phyloP scores from a whole-genome alignment of 1,140 invertebrate species.

The Pseudoatta argentina region DNA sequence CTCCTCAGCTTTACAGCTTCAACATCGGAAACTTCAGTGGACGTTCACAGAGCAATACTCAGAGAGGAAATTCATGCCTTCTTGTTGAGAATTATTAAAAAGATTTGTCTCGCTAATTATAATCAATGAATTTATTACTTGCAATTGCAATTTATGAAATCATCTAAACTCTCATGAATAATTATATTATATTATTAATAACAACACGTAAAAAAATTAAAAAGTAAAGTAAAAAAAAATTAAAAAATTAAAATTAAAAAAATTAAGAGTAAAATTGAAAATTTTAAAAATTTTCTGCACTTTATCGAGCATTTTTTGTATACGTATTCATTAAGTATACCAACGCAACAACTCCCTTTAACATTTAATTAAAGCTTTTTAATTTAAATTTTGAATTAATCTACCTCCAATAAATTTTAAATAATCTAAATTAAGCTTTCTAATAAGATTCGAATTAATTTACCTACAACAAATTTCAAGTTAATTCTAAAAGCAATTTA shows the following conservation, averaged over 20 bases:
- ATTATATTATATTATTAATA: not conserved
- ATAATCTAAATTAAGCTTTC: not conserved
- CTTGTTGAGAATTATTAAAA: slow-evolving; percentile 18
- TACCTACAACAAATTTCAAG: not conserved
- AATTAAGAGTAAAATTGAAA: too few species aligned
- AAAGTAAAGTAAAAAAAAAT: not conserved
- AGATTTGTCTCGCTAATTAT: not conserved
- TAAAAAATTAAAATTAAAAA: not conserved
- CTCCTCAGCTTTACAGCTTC: not conserved
- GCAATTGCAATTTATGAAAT: not conserved
- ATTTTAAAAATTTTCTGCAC: not conserved
- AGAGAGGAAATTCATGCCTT: not conserved
- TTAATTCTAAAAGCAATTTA: not conserved
- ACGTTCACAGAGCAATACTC: not conserved
- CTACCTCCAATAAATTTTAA: not conserved
- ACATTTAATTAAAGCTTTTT: not conserved
- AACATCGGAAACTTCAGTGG: slow-evolving; percentile 54
- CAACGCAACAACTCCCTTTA: not conserved
- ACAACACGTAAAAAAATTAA: not conserved
- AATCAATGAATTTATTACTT: not conserved
- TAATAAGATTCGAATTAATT: not conserved
- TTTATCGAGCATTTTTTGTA: not conserved
- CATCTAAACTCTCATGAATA: not conserved
- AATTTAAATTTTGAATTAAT: not conserved
- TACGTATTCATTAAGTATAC: not conserved